These are phyloP conservation scores for Lycaon pictus DNA, from an alignment of 2,113 vertebrate species.

Conservation along the genomic window DNA sequence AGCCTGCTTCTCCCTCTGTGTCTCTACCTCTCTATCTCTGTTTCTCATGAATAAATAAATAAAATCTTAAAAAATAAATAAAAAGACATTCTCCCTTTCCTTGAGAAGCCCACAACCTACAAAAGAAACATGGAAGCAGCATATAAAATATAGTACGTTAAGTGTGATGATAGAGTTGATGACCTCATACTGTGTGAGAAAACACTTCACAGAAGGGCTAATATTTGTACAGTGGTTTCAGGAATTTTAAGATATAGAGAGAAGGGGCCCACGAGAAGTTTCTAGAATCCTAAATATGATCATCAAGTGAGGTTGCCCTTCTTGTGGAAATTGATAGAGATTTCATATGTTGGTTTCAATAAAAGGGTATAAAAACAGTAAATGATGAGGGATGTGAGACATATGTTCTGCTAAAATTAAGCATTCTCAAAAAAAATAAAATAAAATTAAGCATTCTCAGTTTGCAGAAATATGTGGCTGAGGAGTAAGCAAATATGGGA, in stretches of 20 bases:
- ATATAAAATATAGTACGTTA: neutral
- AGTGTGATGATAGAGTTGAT: neutral
- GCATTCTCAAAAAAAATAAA: too few species aligned
- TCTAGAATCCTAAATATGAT: neutral
- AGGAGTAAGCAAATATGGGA: neutral
- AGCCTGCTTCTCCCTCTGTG: too few species aligned
- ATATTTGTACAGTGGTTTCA: neutral
- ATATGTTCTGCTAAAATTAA: slow-evolving; percentile 17
- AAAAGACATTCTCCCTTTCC: neutral
- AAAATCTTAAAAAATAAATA: too few species aligned
- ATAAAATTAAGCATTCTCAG: neutral
- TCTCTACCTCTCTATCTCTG: too few species aligned
- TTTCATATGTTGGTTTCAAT: neutral
- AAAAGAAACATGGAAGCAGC: neutral
- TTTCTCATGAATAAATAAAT: too few species aligned
- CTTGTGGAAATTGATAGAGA: neutral
- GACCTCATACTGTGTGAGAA: neutral
- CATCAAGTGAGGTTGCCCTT: neutral
- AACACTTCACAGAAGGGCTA: neutral
- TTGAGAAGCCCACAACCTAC: neutral
- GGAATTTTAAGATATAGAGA: neutral
- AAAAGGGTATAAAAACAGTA: slow-evolving; percentile 32
- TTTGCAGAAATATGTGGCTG: neutral
- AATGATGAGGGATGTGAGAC: neutral
- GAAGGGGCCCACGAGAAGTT: neutral